Percentiles rank a stretch among this genome's conserved stretches.
Evolutionary conservation across 2,113 vertebrate genomes (phyloP).

Genomic region (Seriola rivoliana): DNA sequence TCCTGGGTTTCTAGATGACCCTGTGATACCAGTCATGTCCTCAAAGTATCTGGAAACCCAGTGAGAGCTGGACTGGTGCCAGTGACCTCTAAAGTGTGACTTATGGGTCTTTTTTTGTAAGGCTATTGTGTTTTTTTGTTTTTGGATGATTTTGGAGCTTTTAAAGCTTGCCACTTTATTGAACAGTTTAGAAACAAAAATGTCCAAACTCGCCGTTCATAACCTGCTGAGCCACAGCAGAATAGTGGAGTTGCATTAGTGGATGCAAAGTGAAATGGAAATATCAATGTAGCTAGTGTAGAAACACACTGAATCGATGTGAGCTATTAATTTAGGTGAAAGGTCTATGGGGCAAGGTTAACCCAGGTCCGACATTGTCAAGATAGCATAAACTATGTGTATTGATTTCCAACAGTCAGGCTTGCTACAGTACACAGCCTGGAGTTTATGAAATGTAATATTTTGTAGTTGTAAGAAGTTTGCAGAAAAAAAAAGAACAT

Average conservation of each 20-base stretch:
- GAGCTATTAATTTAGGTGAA: conserved; percentile 29
- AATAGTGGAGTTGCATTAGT: not conserved
- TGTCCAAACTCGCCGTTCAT: not conserved
- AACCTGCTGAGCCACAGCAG: not conserved
- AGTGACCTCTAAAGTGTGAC: too few species aligned
- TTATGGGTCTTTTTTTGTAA: too few species aligned
- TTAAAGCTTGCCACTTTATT: not conserved
- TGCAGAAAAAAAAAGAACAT: not conserved
- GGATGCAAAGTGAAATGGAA: not conserved
- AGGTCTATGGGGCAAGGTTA: conserved; percentile 33
- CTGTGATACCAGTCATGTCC: not conserved
- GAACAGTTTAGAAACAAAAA: not conserved
- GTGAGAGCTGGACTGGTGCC: too few species aligned
- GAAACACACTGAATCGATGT: not conserved
- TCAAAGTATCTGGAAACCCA: not conserved
- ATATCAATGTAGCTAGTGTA: not conserved
- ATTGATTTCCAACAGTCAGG: conserved; percentile 16
- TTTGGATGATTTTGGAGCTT: too few species aligned
- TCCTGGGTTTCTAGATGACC: not conserved
- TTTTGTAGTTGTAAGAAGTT: not conserved
- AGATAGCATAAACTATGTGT: conserved; percentile 11
- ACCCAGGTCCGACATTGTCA: conserved; percentile 8
- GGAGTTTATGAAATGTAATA: not conserved
- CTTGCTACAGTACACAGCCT: not conserved
- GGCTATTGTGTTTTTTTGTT: too few species aligned